phyloP scores from a whole-genome alignment of 2,888 invertebrate species.

The Brassicogethes aeneus region DNA sequence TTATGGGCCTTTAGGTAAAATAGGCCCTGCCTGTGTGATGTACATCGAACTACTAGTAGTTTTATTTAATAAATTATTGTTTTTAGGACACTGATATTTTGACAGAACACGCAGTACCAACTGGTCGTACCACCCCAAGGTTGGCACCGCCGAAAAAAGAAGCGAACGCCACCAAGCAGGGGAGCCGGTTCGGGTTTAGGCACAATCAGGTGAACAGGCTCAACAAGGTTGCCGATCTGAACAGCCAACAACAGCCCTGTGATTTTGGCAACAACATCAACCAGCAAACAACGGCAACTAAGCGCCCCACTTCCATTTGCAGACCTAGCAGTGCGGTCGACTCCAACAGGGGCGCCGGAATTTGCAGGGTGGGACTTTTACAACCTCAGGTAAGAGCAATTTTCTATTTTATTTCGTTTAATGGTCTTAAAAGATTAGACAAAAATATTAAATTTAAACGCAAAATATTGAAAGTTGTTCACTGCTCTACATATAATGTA shows the following conservation, averaged over 20 bases:
- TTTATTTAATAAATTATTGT: no score
- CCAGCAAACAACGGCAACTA: no score
- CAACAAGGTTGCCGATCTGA: conserved; percentile 58
- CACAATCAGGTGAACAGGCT: conserved; percentile 54
- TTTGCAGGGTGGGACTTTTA: conserved; percentile 13
- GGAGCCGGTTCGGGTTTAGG: conserved; percentile 71
- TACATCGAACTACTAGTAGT: no score
- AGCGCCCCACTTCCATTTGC: no score
- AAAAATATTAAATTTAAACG: no score
- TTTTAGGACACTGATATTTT: conserved; percentile 25
- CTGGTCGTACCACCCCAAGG: conserved; percentile 57
- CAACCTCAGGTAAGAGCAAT: conserved; percentile 21
- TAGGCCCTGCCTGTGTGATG: no score
- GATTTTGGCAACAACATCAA: conserved; percentile 22
- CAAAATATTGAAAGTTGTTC: no score
- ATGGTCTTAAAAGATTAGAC: no score
- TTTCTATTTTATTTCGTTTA: no score
- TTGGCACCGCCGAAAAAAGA: conserved; percentile 61
- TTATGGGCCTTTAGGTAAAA: no score
- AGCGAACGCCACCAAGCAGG: conserved; percentile 49
- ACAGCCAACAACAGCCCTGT: conserved; percentile 27
- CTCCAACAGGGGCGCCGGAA: conserved; percentile 20
- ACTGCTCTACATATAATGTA: no score
- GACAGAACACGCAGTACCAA: conserved; percentile 37
- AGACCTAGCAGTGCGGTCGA: conserved; percentile 16